Base-by-base conservation (phyloP, 2,888 invertebrate species). In the Tetrapedia diversipes region DNA sequence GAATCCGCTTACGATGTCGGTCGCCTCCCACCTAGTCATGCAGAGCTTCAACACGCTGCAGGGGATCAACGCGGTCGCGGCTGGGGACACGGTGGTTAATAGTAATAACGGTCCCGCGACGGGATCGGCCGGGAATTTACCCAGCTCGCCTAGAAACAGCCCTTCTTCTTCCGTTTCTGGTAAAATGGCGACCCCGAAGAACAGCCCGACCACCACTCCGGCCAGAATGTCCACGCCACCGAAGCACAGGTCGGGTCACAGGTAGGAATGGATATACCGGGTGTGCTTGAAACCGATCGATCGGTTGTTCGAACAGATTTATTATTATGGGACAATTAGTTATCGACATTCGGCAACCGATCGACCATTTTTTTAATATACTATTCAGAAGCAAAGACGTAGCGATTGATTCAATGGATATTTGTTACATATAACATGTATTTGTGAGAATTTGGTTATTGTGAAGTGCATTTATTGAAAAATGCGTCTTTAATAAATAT, bases 11-110 rank as follows among this genome's bases (percentile, higher is more conserved):
- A 85, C 87, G 43, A 86, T 86, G 82, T 85, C 89, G 3, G 86
- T 86, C 8, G 86, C 89, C 4, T 89, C 89, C 22, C 89, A 90
- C 68, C 81, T 90, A 51, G 89, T 88, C 4, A 86, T 90, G 86
- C 90, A 89, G 66, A 90, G 90, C 68, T 90, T 90, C 71, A 90
- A 86, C 70, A 80, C 87, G 19, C 66, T 89, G 19, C 87, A 90
- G 63, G 81, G 80, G 11, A 84, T 90, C 49, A 89, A 86, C 67
- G 65, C 51, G 8, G 60, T 34, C 0, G 16, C 32, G 7, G 2
- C 19, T 4, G 43, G 27, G 7, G 65, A 59, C 32, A 22, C n/a
- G 47, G 11, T 8, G 14, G 8, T 8, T 16, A 29, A 29, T 16
- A 37, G 27, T 7, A 19, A 2, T 16, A 11, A n/a, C 16, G 24